phyloP scores from a whole-genome alignment of 2,888 invertebrate species.

The Drosophila suboccidentalis region DNA sequence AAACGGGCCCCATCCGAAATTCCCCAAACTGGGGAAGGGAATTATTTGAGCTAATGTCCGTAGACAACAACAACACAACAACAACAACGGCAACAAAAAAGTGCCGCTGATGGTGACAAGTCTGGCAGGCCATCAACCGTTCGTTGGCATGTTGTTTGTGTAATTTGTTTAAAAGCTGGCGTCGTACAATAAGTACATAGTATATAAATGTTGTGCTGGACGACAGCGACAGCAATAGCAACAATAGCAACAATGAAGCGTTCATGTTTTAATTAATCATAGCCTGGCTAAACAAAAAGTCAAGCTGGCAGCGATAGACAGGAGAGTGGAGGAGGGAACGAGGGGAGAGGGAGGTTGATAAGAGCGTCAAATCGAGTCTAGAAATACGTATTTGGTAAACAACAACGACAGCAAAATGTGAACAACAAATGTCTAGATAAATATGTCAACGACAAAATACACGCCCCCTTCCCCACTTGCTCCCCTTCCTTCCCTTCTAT shows the following conservation, averaged over 20 bases:
- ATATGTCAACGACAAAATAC: conserved; percentile 68
- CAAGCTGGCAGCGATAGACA: conserved; percentile 18
- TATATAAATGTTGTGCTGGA: conserved; percentile 50
- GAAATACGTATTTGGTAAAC: conserved; percentile 48
- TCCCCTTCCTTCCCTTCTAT: background rate
- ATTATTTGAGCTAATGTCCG: conserved; percentile 51
- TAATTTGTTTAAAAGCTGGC: conserved; percentile 74
- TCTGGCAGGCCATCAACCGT: conserved; percentile 23
- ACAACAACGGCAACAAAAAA: conserved; percentile 19
- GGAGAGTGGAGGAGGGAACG: background rate
- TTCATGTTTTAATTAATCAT: conserved; percentile 70
- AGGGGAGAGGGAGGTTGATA: background rate
- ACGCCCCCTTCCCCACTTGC: conserved; percentile 7
- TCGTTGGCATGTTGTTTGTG: conserved; percentile 47
- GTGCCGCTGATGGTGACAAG: conserved; percentile 10
- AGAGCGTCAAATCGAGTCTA: conserved; percentile 40
- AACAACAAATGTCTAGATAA: conserved; percentile 72
- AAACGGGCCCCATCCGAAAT: background rate
- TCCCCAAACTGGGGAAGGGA: conserved; percentile 1
- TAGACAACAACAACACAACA: conserved; percentile 18
- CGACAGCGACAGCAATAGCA: conserved; percentile 26
- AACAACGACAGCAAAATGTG: conserved; percentile 47
- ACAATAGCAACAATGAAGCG: conserved; percentile 22
- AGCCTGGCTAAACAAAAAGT: conserved; percentile 55
- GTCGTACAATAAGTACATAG: conserved; percentile 41